Percentiles rank a stretch among this genome's conserved stretches.
Evolutionary conservation across 2,113 vertebrate genomes (phyloP).

Genomic region (Mormyrus lacerda): DNA sequence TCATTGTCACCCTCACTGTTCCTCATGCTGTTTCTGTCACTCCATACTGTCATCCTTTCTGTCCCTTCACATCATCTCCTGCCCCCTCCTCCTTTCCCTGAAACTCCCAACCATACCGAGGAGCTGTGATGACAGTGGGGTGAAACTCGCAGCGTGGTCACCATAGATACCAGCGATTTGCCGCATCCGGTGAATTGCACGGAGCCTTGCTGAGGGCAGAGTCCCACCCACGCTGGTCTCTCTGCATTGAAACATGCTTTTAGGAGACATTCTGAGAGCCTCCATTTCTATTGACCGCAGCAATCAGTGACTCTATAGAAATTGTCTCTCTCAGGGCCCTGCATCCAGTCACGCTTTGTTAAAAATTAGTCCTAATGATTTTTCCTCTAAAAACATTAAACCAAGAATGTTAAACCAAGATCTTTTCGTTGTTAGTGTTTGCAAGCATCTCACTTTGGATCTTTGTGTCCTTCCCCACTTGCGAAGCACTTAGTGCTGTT

Average conservation of each 20-base stretch:
- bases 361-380: conserved; percentile 10
- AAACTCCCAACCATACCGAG: conserved; percentile 31
- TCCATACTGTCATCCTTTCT: neutral
- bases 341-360: neutral
- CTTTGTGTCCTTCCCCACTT: neutral
- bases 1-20: neutral
- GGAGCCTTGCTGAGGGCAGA: conserved; percentile 49
- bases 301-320: conserved; percentile 1
- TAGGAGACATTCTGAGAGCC: neutral
- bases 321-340: neutral
- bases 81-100: neutral
- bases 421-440: neutral
- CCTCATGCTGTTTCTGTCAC: neutral
- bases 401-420: conserved; percentile 2
- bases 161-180: conserved; percentile 67
- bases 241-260: neutral
- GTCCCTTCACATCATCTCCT: neutral
- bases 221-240: conserved; percentile 30
- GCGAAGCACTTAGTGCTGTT: neutral
- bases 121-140: conserved; percentile 42
- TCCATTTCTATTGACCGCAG: neutral
- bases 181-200: conserved; percentile 62
- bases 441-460: neutral
- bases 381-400: neutral
- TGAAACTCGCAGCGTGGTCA: conserved; percentile 45